Conservation (phyloP, 2,797 vertebrate species). For the Micropoecilia bifurca region DNA sequence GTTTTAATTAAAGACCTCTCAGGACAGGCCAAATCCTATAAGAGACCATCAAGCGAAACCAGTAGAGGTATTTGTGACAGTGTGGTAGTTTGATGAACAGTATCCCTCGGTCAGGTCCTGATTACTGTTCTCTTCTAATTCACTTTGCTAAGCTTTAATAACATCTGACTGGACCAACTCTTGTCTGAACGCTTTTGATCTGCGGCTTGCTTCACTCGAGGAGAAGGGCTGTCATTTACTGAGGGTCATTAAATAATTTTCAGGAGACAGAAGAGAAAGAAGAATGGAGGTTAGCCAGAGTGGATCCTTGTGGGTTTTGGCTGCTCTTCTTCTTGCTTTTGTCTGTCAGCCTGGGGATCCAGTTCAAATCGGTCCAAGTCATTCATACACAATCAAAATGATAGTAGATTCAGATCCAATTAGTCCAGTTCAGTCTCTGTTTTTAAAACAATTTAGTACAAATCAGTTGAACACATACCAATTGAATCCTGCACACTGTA, state of each 20-base stretch:
- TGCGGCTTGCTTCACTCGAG: constrained; percentile 16
- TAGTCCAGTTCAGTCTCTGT: neutral
- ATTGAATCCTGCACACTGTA: neutral
- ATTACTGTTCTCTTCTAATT: constrained; percentile 45
- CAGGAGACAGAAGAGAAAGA: neutral
- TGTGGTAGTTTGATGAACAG: constrained; percentile 34
- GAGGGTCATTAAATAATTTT: constrained; percentile 7
- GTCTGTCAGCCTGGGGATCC: constrained; percentile 18
- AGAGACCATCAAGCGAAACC: constrained; percentile 6
- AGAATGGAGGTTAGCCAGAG: neutral
- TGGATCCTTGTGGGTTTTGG: constrained; percentile 31
- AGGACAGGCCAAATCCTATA: neutral
- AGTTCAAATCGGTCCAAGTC: neutral
- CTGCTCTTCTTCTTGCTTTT: constrained; percentile 11
- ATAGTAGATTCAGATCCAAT: neutral
- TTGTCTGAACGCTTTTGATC: constrained; percentile 1
- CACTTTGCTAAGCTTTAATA: constrained; percentile 24
- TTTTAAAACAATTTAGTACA: neutral
- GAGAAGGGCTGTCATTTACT: constrained; percentile 27
- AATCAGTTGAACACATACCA: neutral
- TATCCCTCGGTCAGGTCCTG: constrained; percentile 11
- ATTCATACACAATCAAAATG: neutral
- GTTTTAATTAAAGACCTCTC: constrained; percentile 17
- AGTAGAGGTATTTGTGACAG: constrained; percentile 19
- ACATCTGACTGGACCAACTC: constrained; percentile 27